Evolutionary conservation across 2,888 invertebrate genomes (phyloP), one percentile per base, ranked within the genome.

Genomic region (Trachelus troglodyta): DNA sequence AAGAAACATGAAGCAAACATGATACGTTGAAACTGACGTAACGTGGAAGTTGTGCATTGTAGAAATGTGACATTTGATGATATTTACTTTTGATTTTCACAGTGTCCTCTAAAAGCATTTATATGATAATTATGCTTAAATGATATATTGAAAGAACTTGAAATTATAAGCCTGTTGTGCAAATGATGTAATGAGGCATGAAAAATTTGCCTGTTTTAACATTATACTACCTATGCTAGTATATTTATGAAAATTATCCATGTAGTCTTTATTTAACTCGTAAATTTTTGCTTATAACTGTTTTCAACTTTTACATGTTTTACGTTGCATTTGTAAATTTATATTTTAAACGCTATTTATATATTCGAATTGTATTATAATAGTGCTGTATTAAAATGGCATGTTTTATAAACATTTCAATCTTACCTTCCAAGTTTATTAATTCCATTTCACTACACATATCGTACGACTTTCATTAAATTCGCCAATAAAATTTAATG

Each of bases 311-410:
- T 87, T 87, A 81, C 82, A 85, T 84, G 76, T 76, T 82, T 87
- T 89, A 84, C 79, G 88, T 89, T 88, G 84, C 88, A 86, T 89
- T 90, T 90, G 84, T 88, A 86, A 87, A 88, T 87, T 85, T 85
- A 85, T 90, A 89, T 87, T 88, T 89, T 86, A 83, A 88, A 87
- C 84, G 87, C 85, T 85, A 88, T 87, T 87, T 87, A 86, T 85
- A 87, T 86, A 86, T 90, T 88, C 85, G 83, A 89, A 85, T 89
- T 91, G 90, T 91, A 91, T 88, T 82, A 90, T 87, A 86, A 84
- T 85, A 86, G 82, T 84, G 84, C 84, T 87, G 84, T 86, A 89
- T 89, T 86, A 87, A 88, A 87, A 80, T 84, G 86, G 81, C 87
- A 88, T 86, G 85, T 89, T 90, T 89, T 89, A 85, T 88, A 87